phyloP scores from a whole-genome alignment of 2,888 invertebrate genomes.

The Sminthurides aquaticus region DNA sequence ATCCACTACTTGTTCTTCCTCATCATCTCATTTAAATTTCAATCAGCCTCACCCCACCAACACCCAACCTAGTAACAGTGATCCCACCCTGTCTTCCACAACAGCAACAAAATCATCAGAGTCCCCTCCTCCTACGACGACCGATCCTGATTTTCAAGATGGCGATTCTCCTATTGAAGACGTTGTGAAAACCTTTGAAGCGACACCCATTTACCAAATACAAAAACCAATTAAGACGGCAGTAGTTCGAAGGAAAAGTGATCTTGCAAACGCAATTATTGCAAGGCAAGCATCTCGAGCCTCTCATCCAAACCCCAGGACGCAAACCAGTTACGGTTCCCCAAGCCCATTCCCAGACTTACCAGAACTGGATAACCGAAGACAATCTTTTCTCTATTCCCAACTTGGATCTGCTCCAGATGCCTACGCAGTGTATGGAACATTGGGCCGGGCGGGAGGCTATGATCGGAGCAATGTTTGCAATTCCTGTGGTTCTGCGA shows the following conservation, averaged over 20 bases:
- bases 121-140: constrained; percentile 5
- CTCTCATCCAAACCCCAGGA: not conserved
- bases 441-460: not conserved
- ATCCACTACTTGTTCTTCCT: not conserved
- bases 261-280: constrained; percentile 37
- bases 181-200: not conserved
- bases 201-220: constrained; percentile 16
- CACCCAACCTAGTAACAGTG: not conserved
- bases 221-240: constrained; percentile 30
- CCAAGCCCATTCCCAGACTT: not conserved
- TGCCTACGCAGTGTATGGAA: not conserved
- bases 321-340: not conserved
- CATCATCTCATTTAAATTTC: constrained; percentile 12
- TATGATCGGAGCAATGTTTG: not conserved
- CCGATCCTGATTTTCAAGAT: not conserved
- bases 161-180: not conserved
- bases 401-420: constrained; percentile 6
- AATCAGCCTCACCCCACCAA: too few species aligned
- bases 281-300: constrained; percentile 9
- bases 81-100: not conserved
- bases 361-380: not conserved
- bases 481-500: not conserved
- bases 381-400: constrained; percentile 17
- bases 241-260: constrained; percentile 40
- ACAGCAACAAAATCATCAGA: not conserved